A percentile compares a stretch with the other conserved stretches of the same genome.
phyloP scores from a whole-genome alignment of 2,888 invertebrate genomes.

The Trisateles emortualis region DNA sequence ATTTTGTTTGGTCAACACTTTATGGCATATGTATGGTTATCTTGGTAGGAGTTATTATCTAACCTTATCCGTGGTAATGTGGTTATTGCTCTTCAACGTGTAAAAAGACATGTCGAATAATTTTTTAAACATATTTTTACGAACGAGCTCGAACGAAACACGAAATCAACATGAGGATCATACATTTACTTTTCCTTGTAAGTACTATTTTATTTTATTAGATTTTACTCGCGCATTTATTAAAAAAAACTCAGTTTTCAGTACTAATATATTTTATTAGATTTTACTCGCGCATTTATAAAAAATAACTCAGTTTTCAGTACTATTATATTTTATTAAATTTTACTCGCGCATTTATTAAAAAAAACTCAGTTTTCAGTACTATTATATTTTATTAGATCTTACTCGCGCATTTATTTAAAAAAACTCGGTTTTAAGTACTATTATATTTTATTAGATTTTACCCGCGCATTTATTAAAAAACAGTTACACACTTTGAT shows the following conservation, averaged over 20 bases:
- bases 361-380: no score
- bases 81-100: constrained; percentile 74
- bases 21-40: constrained; percentile 68
- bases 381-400: constrained; percentile 1
- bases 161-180: constrained; percentile 73
- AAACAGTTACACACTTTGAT: no score
- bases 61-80: constrained; percentile 77
- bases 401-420: no score
- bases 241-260: no score
- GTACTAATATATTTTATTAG: no score
- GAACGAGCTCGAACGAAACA: constrained; percentile 80
- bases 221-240: no score
- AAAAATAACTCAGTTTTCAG: no score
- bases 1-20: constrained; percentile 76
- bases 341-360: no score
- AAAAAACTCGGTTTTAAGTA: no score
- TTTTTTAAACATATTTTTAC: constrained; percentile 68
- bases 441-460: constrained; percentile 1
- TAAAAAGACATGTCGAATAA: constrained; percentile 68
- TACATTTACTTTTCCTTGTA: constrained; percentile 73
- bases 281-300: no score
- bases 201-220: constrained; percentile 55
- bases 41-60: constrained; percentile 76
- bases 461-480: no score
- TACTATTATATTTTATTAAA: no score